Base-by-base conservation (phyloP, 2,113 vertebrate species). In the Trichechus manatus region DNA sequence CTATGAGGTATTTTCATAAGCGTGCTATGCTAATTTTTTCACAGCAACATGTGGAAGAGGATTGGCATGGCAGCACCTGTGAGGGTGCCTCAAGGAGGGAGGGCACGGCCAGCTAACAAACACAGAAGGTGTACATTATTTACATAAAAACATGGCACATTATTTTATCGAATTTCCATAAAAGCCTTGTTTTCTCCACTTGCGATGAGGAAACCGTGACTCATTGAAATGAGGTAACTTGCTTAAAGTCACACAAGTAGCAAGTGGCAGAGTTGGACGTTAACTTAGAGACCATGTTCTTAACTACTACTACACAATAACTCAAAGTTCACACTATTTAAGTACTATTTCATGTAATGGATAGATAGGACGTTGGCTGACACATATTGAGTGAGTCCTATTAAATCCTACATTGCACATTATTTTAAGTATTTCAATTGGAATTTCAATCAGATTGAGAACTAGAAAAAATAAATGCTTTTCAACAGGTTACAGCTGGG, bases 111-210 rank as follows among this genome's bases (percentile, higher is more conserved):
- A 4, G 53, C 13, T 3, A 56, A 56, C 14, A 56, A 56, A 56
- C 53, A 56, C 15, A 56, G 53, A 56, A 56, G 53, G 53, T 56
- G 15, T 17, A 15, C 15, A 11, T 56, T 56, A 56, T 56, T 56
- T 56, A 17, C 53, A 56, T 56, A 56, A 56, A 56, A 56, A 56
- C 53, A 56, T 11, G 11, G 53, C n/a, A 89, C 6, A 90, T 56
- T 36, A 70, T 84, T 72, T 88, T 78, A 90, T 63, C 68, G 84
- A 96, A 83, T 88, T 94, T 42, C n/a, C 84, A 59, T 66, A 77
- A 96, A 94, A 93, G 86, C 23, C 31, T 75, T 87, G 31, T 83
- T 89, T 94, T 74, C 36, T 88, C 39, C 77, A 87, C 75, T 79
- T 90, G 56, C 80, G 44, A 87, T 72, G 27, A 87, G 56, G 64